Conservation (phyloP, 2,113 vertebrate species). For the Eleginops maclovinus region DNA sequence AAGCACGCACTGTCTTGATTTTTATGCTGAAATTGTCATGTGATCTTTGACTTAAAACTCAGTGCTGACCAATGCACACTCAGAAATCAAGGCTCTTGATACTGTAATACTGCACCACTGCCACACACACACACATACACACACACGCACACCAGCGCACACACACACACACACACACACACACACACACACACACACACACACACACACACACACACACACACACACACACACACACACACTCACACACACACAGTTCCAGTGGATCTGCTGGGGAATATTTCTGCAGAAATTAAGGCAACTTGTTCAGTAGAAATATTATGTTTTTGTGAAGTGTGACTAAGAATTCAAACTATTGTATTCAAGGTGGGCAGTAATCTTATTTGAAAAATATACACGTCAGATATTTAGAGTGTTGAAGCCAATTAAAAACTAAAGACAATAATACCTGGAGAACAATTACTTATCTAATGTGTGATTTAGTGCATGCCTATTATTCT, state of each 20-base stretch:
- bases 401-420: constrained; percentile 4
- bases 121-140: background rate
- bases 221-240: background rate
- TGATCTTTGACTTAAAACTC: constrained; percentile 24
- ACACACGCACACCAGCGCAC: background rate
- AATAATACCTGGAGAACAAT: constrained; percentile 1
- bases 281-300: background rate
- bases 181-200: background rate
- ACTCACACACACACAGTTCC: background rate
- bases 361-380: constrained; percentile 12
- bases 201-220: background rate
- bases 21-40: constrained; percentile 26
- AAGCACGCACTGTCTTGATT: constrained; percentile 4
- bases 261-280: background rate
- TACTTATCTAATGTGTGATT: background rate
- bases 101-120: background rate
- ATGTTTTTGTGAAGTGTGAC: background rate
- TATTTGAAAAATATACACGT: constrained; percentile 3
- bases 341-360: background rate
- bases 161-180: background rate
- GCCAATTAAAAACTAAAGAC: too few relatives aligned
- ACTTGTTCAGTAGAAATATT: constrained; percentile 18
- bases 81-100: background rate
- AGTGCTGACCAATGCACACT: constrained; percentile 30
- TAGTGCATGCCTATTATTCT: background rate